Evolutionary conservation across 2,113 vertebrate genomes (phyloP).

Genomic region (Crotalus tigris): DNA sequence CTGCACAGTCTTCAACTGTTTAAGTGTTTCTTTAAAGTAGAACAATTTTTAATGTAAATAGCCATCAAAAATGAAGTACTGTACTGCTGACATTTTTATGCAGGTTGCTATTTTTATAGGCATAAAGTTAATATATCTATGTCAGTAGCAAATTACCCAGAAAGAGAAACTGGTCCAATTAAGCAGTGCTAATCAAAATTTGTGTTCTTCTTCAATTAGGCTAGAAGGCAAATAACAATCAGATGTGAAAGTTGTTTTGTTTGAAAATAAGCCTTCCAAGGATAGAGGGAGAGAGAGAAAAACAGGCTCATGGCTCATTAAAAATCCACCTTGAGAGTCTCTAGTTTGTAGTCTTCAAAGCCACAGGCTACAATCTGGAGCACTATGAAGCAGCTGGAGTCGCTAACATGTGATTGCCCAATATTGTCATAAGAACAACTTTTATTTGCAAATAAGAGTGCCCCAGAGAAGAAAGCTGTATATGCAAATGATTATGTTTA

Average conservation of each 20-base stretch:
- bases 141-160: neutral
- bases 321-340: neutral
- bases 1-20: neutral
- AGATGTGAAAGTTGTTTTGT: neutral
- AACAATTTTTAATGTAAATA: neutral
- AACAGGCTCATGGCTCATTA: neutral
- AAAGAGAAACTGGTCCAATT: neutral
- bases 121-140: neutral
- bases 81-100: neutral
- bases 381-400: neutral
- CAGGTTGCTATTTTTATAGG: neutral
- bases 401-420: neutral
- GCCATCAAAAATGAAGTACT: neutral
- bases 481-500: neutral
- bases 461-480: neutral
- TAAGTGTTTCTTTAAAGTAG: neutral
- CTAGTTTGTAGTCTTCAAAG: constrained; percentile 2
- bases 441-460: neutral
- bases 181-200: neutral
- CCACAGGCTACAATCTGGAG: neutral
- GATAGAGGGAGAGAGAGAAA: neutral
- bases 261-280: neutral
- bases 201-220: neutral
- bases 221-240: neutral
- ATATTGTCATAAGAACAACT: neutral